phyloP scores from a whole-genome alignment of 2,888 invertebrate genomes.

The Polylopha cassiicola region DNA sequence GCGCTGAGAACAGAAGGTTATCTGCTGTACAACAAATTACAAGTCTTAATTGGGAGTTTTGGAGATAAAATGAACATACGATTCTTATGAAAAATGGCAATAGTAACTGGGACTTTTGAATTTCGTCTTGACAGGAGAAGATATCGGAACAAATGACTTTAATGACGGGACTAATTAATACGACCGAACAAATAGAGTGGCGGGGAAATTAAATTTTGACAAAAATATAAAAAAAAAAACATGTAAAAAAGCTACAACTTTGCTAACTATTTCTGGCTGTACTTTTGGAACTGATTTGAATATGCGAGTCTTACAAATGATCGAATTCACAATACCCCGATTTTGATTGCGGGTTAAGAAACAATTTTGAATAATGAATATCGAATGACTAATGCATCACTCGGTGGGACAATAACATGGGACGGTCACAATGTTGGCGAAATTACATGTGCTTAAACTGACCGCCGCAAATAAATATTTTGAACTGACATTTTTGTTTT shows the following conservation, averaged over 20 bases:
- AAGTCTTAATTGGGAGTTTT: slow-evolving; percentile 28
- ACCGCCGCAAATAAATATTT: slow-evolving; percentile 65
- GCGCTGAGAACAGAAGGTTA: slow-evolving; percentile 25
- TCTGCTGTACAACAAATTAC: slow-evolving; percentile 24
- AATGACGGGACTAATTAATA: too few relatives aligned
- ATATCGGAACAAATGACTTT: too few relatives aligned
- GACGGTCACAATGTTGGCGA: slow-evolving; percentile 51
- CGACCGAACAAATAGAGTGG: slow-evolving; percentile 21
- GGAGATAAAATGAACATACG: slow-evolving; percentile 22
- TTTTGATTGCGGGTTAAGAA: slow-evolving; percentile 29
- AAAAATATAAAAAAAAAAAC: background rate
- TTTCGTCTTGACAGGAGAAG: too few relatives aligned
- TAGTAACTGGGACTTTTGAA: too few relatives aligned
- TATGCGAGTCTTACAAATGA: slow-evolving; percentile 14
- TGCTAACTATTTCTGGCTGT: slow-evolving; percentile 7
- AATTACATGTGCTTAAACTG: slow-evolving; percentile 59
- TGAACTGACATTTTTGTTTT: slow-evolving; percentile 56
- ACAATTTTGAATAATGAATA: slow-evolving; percentile 52
- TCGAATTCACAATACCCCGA: background rate
- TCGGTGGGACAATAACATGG: slow-evolving; percentile 52
- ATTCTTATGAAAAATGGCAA: slow-evolving; percentile 15
- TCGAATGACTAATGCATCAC: slow-evolving; percentile 54
- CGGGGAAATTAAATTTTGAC: slow-evolving; percentile 3
- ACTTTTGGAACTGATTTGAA: slow-evolving; percentile 21
- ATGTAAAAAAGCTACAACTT: slow-evolving; percentile 1